Evolutionary conservation across 2,888 invertebrate species (phyloP), one percentile per base, ranked within the genome.

Genomic region (Scrobipalpa costella): DNA sequence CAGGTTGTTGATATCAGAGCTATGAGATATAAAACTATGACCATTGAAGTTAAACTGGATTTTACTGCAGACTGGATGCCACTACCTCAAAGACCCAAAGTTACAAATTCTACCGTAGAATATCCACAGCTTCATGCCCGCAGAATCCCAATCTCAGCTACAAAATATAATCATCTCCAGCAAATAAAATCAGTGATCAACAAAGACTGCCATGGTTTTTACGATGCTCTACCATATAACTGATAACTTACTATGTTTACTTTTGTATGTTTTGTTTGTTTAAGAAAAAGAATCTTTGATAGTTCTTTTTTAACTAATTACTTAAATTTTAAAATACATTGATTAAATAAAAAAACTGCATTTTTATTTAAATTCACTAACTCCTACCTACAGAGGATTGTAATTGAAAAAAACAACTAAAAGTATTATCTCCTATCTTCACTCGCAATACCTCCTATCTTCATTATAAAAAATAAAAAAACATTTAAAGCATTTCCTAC

Each of bases 1-100:
- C 55, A 55, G 11, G 55, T 55, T 7, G 55, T 55, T 21, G 55
- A 55, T n/a, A 55, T 55, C n/a, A 57, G 34, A 34, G 57, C 15
- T 2, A 57, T 57, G 15, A 11, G 33, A n/a, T 57, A 57, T 21
- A 34, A 57, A 13, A 27, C 57, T 8, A 57, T 57, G 33, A 34
- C 33, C 6, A 57, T 57, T 7, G 34, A 57, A 57, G 13, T 57
- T 15, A 57, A 57, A 34, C 34, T 57, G 5, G 8, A 11, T 15
- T 57, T 27, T 27, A 34, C 33, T n/a, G 57, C 1, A 7, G 57
- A 57, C 9, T 57, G 34, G 57, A 57, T 34, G 7, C 8, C 34
- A 11, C 15, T 57, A n/a, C 57, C 57, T 6, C 57, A 57, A 15
- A 19, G 57, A n/a, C 57, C 57, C 3, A 57, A 34, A 57, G 13